These are phyloP conservation scores for Forbesichthys agassizii DNA, from an alignment of 2,113 vertebrate genomes.

Conservation along the genomic window DNA sequence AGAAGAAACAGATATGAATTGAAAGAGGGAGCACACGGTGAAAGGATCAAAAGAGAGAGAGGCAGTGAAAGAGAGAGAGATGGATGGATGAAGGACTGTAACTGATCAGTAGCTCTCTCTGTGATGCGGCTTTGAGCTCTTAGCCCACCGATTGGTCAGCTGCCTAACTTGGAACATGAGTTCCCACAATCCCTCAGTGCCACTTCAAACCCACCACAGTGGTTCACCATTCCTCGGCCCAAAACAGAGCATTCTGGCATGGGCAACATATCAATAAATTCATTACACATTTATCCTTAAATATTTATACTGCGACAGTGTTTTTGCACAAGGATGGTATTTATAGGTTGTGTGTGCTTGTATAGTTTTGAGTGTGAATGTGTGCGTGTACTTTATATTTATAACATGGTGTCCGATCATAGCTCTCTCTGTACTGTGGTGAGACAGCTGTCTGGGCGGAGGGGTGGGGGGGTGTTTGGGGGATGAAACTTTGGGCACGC, in stretches of 20 bases:
- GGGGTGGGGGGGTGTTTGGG: conserved; percentile 30
- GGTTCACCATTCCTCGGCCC: conserved; percentile 75
- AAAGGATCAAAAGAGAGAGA: not conserved
- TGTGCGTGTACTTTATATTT: conserved; percentile 62
- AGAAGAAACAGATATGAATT: not conserved
- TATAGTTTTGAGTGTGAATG: not conserved
- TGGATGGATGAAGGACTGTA: conserved; percentile 64
- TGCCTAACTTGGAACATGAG: conserved; percentile 76
- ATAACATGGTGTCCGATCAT: conserved; percentile 64
- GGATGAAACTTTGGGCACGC: conserved; percentile 20
- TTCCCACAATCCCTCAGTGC: conserved; percentile 80
- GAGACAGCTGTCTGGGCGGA: conserved; percentile 66
- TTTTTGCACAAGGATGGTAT: conserved; percentile 67
- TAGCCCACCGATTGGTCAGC: conserved; percentile 74
- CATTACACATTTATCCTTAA: conserved; percentile 82
- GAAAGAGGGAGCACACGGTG: not conserved
- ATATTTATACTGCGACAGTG: conserved; percentile 75
- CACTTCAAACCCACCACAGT: conserved; percentile 79
- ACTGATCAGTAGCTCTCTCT: conserved; percentile 78
- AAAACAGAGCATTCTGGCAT: conserved; percentile 73
- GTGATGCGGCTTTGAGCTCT: conserved; percentile 73
- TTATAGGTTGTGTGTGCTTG: conserved; percentile 55
- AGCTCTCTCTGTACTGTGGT: conserved; percentile 59
- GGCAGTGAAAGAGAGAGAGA: conserved; percentile 36
- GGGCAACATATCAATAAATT: conserved; percentile 82